These are phyloP conservation scores for Pithys albifrons DNA, from an alignment of 2,113 vertebrate species.

Conservation along the genomic window DNA sequence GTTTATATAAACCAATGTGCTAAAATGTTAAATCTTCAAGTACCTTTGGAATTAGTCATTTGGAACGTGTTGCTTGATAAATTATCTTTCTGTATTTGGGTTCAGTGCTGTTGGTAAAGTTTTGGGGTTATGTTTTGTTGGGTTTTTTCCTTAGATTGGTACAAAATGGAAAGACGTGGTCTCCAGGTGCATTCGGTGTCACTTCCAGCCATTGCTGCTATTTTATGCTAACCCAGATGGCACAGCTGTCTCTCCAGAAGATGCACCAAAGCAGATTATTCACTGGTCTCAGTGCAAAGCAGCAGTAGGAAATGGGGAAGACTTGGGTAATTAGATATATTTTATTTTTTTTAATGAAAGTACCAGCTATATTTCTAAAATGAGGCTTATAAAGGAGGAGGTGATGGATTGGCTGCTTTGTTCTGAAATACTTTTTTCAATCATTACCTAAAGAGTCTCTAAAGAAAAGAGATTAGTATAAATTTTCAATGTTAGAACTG, in stretches of 20 bases:
- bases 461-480: neutral
- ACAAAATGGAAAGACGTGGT: conserved; percentile 95
- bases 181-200: conserved; percentile 90
- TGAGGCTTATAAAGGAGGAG: neutral
- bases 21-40: neutral
- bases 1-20: neutral
- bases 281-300: conserved; percentile 79
- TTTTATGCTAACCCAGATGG: conserved; percentile 95
- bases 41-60: neutral
- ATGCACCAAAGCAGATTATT: conserved; percentile 80
- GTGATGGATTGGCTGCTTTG: neutral
- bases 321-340: conserved; percentile 74
- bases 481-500: neutral
- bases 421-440: neutral
- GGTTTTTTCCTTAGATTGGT: conserved; percentile 79
- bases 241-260: conserved; percentile 85
- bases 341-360: neutral
- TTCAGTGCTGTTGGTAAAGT: neutral
- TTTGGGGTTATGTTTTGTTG: neutral
- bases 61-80: neutral
- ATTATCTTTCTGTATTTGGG: neutral
- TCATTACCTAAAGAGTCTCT: neutral
- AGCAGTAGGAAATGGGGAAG: conserved; percentile 72
- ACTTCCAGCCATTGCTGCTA: conserved; percentile 94
- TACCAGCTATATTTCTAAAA: neutral